These are phyloP conservation scores for Apostichopus parvimensis DNA, from an alignment of 35 echinoderm and acorn worm species.

Conservation along the genomic window DNA sequence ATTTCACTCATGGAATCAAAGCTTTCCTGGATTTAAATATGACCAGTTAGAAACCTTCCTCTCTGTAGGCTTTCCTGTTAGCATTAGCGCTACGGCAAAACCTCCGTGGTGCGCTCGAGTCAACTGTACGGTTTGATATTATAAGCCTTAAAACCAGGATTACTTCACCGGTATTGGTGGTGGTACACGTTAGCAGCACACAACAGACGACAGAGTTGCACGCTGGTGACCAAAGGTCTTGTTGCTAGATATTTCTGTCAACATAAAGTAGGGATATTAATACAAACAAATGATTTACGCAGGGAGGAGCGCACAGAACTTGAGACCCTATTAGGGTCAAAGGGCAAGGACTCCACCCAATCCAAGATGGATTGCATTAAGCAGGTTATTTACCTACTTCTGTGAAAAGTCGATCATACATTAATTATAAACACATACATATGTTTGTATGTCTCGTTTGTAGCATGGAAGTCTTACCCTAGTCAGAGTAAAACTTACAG, in stretches of 20 bases:
- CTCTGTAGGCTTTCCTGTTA: too few relatives aligned
- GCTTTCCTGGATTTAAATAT: background rate
- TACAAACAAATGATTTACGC: background rate
- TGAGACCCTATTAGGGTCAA: background rate
- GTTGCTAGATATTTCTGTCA: background rate
- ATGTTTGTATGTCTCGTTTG: too few relatives aligned
- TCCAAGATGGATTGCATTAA: background rate
- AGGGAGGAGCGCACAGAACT: background rate
- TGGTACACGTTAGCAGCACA: too few relatives aligned
- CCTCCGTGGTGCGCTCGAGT: too few relatives aligned
- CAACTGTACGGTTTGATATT: too few relatives aligned
- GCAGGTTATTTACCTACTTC: too few relatives aligned
- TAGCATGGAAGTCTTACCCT: too few relatives aligned
- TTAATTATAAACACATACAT: too few relatives aligned
- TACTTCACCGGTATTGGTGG: background rate
- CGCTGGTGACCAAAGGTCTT: background rate
- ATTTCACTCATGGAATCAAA: background rate
- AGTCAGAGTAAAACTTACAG: too few relatives aligned
- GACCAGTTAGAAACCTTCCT: background rate
- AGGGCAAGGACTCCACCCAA: constrained; percentile 5
- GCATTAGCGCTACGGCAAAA: too few relatives aligned
- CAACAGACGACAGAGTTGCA: background rate
- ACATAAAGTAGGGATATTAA: background rate
- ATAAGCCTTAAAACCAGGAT: too few relatives aligned
- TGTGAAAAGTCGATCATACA: too few relatives aligned